Evolutionary conservation across 2,113 vertebrate species (phyloP).

Genomic region (Nothocercus nigrocapillus): DNA sequence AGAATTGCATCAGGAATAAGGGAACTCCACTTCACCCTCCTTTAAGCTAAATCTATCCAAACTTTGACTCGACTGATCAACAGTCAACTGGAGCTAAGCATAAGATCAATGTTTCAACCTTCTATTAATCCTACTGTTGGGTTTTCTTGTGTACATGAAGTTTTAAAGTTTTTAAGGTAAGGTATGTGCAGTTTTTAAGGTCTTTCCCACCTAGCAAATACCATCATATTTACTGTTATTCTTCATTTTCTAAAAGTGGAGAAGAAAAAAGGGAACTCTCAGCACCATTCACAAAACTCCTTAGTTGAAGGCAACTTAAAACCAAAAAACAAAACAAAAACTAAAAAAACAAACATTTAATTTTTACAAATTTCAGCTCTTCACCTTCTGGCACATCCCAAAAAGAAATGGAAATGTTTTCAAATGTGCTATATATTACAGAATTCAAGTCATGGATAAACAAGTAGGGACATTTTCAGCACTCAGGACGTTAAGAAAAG

Average conservation of each 20-base stretch:
- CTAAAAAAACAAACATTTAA: not conserved
- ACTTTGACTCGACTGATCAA: not conserved
- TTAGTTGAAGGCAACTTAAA: not conserved
- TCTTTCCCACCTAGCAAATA: not conserved
- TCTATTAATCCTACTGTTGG: not conserved
- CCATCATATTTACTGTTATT: not conserved
- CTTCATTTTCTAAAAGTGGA: not conserved
- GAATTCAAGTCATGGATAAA: not conserved
- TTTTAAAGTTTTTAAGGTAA: not conserved
- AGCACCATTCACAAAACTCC: not conserved
- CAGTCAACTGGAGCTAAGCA: not conserved
- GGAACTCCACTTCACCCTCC: not conserved
- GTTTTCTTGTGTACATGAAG: not conserved
- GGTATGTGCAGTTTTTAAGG: not conserved
- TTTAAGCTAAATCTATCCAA: not conserved
- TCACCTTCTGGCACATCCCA: not conserved
- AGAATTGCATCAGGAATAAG: not conserved
- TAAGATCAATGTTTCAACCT: not conserved
- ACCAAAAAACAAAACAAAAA: not conserved
- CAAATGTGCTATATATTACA: not conserved
- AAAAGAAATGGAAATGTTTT: not conserved
- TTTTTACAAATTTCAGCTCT: rapidly evolving
- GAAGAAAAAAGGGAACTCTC: not conserved
- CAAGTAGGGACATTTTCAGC: not conserved
- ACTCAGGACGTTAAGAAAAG: not conserved